Base-by-base conservation (phyloP, 2,888 invertebrate genomes). In the Gastrophysa polygoni region DNA sequence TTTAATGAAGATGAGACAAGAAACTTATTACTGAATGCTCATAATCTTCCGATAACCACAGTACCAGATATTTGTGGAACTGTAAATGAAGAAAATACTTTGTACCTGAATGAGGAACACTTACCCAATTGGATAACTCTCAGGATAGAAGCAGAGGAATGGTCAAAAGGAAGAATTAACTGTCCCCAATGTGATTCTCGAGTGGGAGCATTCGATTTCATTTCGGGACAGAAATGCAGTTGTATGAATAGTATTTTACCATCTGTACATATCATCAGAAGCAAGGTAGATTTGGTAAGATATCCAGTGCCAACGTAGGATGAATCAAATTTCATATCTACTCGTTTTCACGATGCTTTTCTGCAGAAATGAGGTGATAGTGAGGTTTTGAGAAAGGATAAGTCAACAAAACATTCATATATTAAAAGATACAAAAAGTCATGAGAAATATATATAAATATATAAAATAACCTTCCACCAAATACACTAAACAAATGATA, bases 171-270 rank as follows among this genome's bases (percentile, higher is more conserved):
- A n/a, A 88, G 88, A 80, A 75, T 90, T 28, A 83, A 85, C 64
- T 90, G 90, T 78, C 83, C 81, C 60, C 81, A 84, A 64, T 90
- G 90, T 78, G 81, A 84, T 46, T 82, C 82, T 34, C 83, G 87
- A 79, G 82, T 90, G 28, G 90, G 90, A 7, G 85, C 86, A 4
- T 90, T 89, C 77, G 88, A 90, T 79, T 90, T 87, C 79, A 80
- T 89, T 21, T 85, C 87, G 1, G 88, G 89, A 21, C 80, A 83
- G 71, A 87, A 87, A 78, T 89, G 89, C 78, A 78, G 80, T n/a
- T 89, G 89, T 79, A 80, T 82, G 21, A 73, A 79, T 43, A 78
- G 81, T 61, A 78, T 86, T 61, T 75, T 88, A 68, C 88, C 89
- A 11, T 80, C 87, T 18, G 84, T 89, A 48, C 86, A 88, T 79